Conservation (phyloP, 2,888 invertebrate genomes). For the Meandrusa payeni region DNA sequence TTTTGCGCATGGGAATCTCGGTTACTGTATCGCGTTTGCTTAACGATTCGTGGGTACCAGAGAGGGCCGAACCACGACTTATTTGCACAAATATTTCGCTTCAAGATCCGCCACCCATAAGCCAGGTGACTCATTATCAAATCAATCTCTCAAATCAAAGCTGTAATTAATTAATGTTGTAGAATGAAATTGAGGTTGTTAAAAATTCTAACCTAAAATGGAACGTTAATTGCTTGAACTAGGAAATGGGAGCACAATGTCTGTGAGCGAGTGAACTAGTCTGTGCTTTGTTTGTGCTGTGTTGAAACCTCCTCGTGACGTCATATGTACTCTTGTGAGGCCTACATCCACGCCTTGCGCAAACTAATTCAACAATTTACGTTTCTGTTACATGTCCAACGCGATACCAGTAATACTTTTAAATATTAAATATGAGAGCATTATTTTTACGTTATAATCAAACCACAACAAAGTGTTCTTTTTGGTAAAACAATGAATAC, state of each 20-base stretch:
- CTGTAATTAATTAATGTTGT: background rate
- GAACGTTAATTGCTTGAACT: conserved; percentile 47
- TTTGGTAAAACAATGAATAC: conserved; percentile 21
- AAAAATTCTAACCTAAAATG: conserved; percentile 37
- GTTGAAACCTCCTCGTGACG: conserved; percentile 63
- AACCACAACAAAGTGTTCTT: conserved; percentile 11
- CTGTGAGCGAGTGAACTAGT: conserved; percentile 38
- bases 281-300: conserved; percentile 60
- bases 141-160: too few species aligned
- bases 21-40: too few species aligned
- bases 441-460: too few species aligned
- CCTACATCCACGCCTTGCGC: conserved; percentile 29
- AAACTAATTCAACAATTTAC: conserved; percentile 31
- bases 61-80: too few species aligned
- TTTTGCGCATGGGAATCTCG: too few species aligned
- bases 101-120: too few species aligned
- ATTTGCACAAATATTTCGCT: too few species aligned
- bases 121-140: too few species aligned
- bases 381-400: conserved; percentile 13
- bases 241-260: conserved; percentile 59
- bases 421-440: too few species aligned
- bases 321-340: conserved; percentile 38
- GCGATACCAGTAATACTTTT: too few species aligned
- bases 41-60: too few species aligned
- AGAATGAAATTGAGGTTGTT: conserved; percentile 14